A percentile compares a stretch with the other conserved stretches of the same genome.
These are phyloP conservation scores for Pelobates fuscus DNA, from an alignment of 2,113 vertebrate genomes.

Conservation along the genomic window DNA sequence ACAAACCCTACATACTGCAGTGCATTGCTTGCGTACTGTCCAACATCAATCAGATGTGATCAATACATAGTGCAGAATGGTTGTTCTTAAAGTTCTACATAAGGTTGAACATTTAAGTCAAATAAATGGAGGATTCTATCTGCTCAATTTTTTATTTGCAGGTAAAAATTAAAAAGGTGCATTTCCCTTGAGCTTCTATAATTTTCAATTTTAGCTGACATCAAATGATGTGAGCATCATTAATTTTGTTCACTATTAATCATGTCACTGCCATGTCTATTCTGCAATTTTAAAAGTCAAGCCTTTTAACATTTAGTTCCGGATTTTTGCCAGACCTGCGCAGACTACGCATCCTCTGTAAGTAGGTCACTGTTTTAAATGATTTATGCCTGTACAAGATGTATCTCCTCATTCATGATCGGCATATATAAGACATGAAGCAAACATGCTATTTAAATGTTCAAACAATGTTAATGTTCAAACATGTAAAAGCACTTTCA, in stretches of 20 bases:
- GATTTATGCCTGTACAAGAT: conserved; percentile 40
- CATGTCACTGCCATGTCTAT: neutral
- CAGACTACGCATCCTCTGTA: conserved; percentile 2
- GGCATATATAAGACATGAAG: conserved; percentile 15
- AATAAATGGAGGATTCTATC: too few relatives aligned
- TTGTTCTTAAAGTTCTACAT: too few relatives aligned
- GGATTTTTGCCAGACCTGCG: conserved; percentile 34
- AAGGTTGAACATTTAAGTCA: too few relatives aligned
- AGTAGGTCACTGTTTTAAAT: conserved; percentile 47
- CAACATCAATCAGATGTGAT: too few relatives aligned
- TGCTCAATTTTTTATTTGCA: conserved; percentile 18
- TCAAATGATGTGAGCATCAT: neutral
- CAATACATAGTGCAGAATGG: too few relatives aligned
- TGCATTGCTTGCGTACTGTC: too few relatives aligned
- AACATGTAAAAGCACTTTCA: too few relatives aligned
- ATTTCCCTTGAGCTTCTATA: neutral
- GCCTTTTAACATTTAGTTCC: conserved; percentile 29
- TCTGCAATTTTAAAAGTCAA: conserved; percentile 34
- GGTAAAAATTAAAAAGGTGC: neutral
- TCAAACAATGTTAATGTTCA: neutral
- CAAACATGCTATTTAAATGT: neutral
- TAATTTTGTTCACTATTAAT: conserved; percentile 11
- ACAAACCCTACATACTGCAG: too few relatives aligned
- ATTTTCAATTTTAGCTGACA: conserved; percentile 10
- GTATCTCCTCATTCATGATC: conserved; percentile 3